Base-by-base conservation (phyloP, 2,113 vertebrate genomes). In the Dasypus novemcinctus region DNA sequence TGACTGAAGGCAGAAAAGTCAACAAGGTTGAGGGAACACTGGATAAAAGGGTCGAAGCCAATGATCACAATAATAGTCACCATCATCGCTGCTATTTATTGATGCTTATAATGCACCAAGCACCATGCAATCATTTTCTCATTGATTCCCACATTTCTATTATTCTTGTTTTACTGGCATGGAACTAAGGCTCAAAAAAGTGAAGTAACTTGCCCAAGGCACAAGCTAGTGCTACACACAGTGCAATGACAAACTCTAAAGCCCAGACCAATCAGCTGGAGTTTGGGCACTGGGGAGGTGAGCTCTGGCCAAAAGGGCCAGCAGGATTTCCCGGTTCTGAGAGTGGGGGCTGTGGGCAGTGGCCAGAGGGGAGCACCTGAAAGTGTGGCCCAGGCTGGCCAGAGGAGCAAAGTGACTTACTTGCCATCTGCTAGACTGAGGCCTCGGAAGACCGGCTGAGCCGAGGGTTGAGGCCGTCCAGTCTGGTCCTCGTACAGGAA, bases 401-500 rank as follows among this genome's bases (percentile, higher is more conserved):
- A 85, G 74, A 84, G 76, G 41, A 43, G 43, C 78, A n/a, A 68
- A 5, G 29, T 33, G 98, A 99, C 99, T 99, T 98, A 99, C 99
- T 99, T 99, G 98, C 99, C 99, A 92, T 99, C 99, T 36, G 99
- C 98, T 97, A 99, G 98, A 97, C 98, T 99, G 98, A 99, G 87
- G 82, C 99, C 99, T 92, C 96, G 98, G 98, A 99, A 99, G 85
- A 99, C 98, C 0, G 99, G 99, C 97, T 99, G 99, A 90, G 99
- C 98, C 25, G 99, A 98, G 0, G 99, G 99, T 33, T 98, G 98
- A 0, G 99, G 99, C 63, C 98, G 99, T 33, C 99, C 98, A 0
- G 92, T 98, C 95, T 99, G 99, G 98, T 99, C 99, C 92, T 99
- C 98, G 1, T 99, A 99, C 87, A 99, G 98, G 97, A 99, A 99